phyloP scores from a whole-genome alignment of 1,140 invertebrate species.

The Elymnias hypermnestra region DNA sequence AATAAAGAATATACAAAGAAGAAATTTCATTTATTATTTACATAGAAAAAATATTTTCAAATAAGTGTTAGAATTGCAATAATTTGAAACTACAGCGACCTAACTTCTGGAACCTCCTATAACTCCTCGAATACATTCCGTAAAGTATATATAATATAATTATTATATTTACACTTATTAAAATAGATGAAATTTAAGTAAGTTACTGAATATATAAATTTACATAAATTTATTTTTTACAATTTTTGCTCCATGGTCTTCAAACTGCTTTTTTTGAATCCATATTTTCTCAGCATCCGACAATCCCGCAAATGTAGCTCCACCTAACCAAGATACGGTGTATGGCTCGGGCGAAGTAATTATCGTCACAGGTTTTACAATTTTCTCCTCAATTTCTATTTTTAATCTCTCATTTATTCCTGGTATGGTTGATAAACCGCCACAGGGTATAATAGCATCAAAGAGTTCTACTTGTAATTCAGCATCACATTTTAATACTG shows the following conservation, averaged over 20 bases:
- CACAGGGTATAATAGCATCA: slow-evolving; percentile 38
- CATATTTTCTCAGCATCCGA: slow-evolving; percentile 36
- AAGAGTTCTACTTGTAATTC: slow-evolving; percentile 39
- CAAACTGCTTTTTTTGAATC: slow-evolving; percentile 43
- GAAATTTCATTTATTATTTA: too few relatives aligned
- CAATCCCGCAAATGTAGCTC: slow-evolving; percentile 47
- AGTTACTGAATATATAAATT: too few relatives aligned
- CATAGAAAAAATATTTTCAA: too few relatives aligned
- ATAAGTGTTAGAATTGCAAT: too few relatives aligned
- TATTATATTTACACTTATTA: too few relatives aligned
- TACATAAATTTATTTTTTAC: slow-evolving; percentile 47
- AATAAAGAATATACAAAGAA: too few relatives aligned
- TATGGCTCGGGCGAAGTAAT: slow-evolving; percentile 39
- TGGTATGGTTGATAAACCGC: slow-evolving; percentile 40
- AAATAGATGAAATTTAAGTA: too few relatives aligned
- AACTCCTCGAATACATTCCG: too few relatives aligned
- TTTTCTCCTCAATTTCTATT: slow-evolving; percentile 28
- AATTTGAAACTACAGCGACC: too few relatives aligned
- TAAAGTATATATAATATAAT: too few relatives aligned
- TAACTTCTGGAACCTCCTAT: too few relatives aligned
- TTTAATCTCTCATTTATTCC: slow-evolving; percentile 35
- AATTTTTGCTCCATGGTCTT: slow-evolving; percentile 48
- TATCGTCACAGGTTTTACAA: slow-evolving; percentile 30
- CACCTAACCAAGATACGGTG: slow-evolving; percentile 47
- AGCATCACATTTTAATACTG: slow-evolving; percentile 39